Evolutionary conservation across 1,140 invertebrate genomes (phyloP), one percentile per base, ranked within the genome.

Genomic region (Rhyzopertha dominica): DNA sequence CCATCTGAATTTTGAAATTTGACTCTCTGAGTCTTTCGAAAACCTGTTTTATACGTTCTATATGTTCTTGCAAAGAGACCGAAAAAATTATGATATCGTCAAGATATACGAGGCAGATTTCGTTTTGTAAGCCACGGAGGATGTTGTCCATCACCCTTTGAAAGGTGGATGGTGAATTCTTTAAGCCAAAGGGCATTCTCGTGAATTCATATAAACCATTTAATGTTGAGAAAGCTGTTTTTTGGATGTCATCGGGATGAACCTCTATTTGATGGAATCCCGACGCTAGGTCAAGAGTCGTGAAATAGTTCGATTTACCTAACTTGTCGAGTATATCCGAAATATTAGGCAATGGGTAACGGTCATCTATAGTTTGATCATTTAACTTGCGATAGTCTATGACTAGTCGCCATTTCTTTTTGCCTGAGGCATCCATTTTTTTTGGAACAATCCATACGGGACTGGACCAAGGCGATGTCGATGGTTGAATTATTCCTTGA

Each of bases 271-370:
- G 36, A 29, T 41, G 25, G 19, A 29, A 41, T 3, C 16, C 39
- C 3, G 39, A 41, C 4, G 39, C 25, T 30, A 38, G 14, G 14
- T 38, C 36, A 16, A 38, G 16, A 24, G 36, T 38, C 14, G 7
- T 38, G 18, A 38, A 38, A 24, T 38, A 38, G 9, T 38, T 5
- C n/a, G 20, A 38, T 38, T 38, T 38, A n/a, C 38, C 38, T 14
- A 28, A 24, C 9, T 40, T 28, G n/a, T 28, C 38, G 14, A 28
- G n/a, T 24, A 28, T 40, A 14, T 40, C 38, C 5, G 38, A 12
- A 13, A 78, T 75, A 12, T 68, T 55, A 7, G 74, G 74, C 4
- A 79, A 42, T 1, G 76, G 75, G 56, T 68, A 79, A 19, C 45
- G 54, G 49, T 78, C 72, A 4, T 50, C 53, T 8, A 68, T 54